Percentiles rank a stretch among this genome's conserved stretches.
These are phyloP conservation scores for Myopa testacea DNA, from an alignment of 2,888 invertebrate genomes.

Conservation along the genomic window DNA sequence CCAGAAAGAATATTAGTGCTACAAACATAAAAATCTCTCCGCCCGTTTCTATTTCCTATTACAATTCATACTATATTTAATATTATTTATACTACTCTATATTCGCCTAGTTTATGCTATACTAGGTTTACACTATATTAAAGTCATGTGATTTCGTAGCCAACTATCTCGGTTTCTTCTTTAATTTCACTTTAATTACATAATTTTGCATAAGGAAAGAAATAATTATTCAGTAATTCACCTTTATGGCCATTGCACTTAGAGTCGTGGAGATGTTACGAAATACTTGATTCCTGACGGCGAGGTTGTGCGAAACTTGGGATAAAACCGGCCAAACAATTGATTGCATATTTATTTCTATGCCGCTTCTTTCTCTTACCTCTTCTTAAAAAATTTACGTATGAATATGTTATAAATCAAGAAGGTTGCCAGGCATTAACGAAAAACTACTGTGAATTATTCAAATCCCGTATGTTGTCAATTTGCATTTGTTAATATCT, in stretches of 20 bases:
- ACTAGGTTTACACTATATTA: too few relatives aligned
- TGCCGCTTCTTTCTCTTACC: conserved; percentile 23
- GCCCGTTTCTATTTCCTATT: neutral
- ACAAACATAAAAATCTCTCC: conserved; percentile 33
- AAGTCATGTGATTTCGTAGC: too few relatives aligned
- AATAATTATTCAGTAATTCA: neutral
- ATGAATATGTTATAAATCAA: too few relatives aligned
- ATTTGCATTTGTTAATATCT: too few relatives aligned
- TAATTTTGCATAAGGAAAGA: neutral
- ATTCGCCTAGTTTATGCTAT: too few relatives aligned
- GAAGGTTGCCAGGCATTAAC: too few relatives aligned
- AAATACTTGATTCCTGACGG: conserved; percentile 35
- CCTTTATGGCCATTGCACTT: conserved; percentile 58
- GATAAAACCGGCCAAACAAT: conserved; percentile 39
- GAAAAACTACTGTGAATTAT: too few relatives aligned
- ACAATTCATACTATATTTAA: too few relatives aligned
- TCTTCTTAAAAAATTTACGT: neutral
- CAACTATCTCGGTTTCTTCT: too few relatives aligned
- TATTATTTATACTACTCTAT: too few relatives aligned
- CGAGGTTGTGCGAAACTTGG: conserved; percentile 44
- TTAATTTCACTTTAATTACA: neutral
- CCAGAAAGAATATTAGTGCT: too few relatives aligned
- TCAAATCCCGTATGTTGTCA: too few relatives aligned
- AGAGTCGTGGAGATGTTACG: conserved; percentile 60
- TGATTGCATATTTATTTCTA: conserved; percentile 43